Conservation (phyloP, 2,888 invertebrate species). For the Tetheella fluctuosa region DNA sequence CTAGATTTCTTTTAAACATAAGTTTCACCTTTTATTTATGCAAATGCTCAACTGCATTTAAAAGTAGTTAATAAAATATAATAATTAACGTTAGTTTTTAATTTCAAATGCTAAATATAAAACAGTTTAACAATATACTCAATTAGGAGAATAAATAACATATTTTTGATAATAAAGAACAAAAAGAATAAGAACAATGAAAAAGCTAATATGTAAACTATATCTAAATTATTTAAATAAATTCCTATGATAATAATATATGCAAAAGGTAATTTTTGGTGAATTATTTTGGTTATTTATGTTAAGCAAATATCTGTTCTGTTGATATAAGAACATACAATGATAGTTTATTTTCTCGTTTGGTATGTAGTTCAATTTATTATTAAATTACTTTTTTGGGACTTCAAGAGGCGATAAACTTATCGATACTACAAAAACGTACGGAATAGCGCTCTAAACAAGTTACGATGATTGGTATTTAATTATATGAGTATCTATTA, state of each 20-base stretch:
- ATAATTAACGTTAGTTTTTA: neutral
- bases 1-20: too few species aligned
- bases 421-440: neutral
- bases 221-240: too few species aligned
- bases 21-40: neutral
- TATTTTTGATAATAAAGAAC: neutral
- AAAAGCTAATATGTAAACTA: neutral
- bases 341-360: neutral
- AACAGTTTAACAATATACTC: too few species aligned
- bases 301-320: neutral
- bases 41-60: slow-evolving; percentile 4
- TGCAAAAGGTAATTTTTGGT: neutral
- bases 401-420: neutral
- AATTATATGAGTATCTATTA: slow-evolving; percentile 23
- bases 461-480: neutral
- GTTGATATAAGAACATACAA: neutral
- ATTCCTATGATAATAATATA: neutral
- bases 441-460: neutral
- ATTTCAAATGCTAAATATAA: neutral
- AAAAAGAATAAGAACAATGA: neutral
- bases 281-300: neutral
- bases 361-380: neutral
- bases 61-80: neutral
- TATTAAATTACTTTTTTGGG: neutral
- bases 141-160: neutral